Percentiles rank a stretch among this genome's conserved stretches.
phyloP scores from a whole-genome alignment of 2,888 invertebrate genomes.

The Gnatocerus cornutus region DNA sequence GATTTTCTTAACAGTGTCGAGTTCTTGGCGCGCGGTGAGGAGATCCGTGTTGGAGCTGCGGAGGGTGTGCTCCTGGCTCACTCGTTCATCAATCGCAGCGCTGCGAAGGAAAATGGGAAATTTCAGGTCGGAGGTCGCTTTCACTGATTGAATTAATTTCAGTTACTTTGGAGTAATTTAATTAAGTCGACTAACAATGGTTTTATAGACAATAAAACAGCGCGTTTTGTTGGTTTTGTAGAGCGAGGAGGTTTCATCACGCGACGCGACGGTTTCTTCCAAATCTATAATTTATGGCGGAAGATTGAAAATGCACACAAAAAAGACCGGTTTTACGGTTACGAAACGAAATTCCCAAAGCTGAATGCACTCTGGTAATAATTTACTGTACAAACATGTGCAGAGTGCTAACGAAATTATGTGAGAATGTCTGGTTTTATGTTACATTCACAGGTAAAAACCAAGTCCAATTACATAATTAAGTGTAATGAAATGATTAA shows the following conservation, averaged over 20 bases:
- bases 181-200: too few species aligned
- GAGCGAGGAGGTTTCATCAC: constrained; percentile 28
- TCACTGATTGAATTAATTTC: constrained; percentile 8
- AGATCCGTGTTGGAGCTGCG: constrained; percentile 73
- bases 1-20: constrained; percentile 73
- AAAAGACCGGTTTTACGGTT: constrained; percentile 32
- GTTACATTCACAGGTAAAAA: neutral
- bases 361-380: constrained; percentile 35
- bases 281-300: neutral
- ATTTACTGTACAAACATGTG: constrained; percentile 32
- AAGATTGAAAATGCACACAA: too few species aligned
- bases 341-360: constrained; percentile 38
- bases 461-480: neutral
- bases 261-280: too few species aligned
- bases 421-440: constrained; percentile 12
- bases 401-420: constrained; percentile 13
- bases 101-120: constrained; percentile 20
- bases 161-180: constrained; percentile 13
- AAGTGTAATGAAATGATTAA: neutral
- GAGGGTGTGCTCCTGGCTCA: constrained; percentile 30
- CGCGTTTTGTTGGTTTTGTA: constrained; percentile 30
- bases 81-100: constrained; percentile 30
- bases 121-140: neutral
- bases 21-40: constrained; percentile 75
- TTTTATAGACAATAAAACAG: constrained; percentile 26